phyloP scores from a whole-genome alignment of 2,888 invertebrate genomes.

The Drosophila melanosoma region DNA sequence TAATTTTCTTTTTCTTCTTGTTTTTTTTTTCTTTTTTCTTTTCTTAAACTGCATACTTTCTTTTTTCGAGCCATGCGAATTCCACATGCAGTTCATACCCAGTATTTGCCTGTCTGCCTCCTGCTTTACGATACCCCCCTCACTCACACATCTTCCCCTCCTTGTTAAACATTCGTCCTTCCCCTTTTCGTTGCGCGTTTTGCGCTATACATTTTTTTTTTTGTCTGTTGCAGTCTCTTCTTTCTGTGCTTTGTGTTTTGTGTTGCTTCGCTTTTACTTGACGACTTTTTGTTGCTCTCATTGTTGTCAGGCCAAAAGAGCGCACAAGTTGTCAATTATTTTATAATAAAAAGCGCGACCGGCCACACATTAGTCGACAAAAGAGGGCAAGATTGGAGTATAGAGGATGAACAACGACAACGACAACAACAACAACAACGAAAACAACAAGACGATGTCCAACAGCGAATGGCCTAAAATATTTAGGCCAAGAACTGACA shows the following conservation, averaged over 20 bases:
- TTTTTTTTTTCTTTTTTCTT: slow-evolving; percentile 3
- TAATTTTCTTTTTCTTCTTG: slow-evolving; percentile 34
- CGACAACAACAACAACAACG: background rate
- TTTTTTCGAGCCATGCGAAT: slow-evolving; percentile 62
- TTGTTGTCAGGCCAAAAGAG: slow-evolving; percentile 63
- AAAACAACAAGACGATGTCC: background rate
- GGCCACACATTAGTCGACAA: slow-evolving; percentile 42
- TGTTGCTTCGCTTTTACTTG: slow-evolving; percentile 62
- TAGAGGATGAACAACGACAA: background rate
- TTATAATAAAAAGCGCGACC: slow-evolving; percentile 64
- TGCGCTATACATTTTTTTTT: slow-evolving; percentile 56
- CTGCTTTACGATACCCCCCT: background rate
- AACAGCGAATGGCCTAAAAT: slow-evolving; percentile 47
- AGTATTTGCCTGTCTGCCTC: slow-evolving; percentile 10
- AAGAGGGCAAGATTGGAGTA: background rate
- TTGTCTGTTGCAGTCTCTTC: slow-evolving; percentile 6
- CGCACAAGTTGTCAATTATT: slow-evolving; percentile 76
- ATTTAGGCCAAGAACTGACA: slow-evolving; percentile 75
- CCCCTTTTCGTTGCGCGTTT: slow-evolving; percentile 35
- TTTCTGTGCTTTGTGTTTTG: slow-evolving; percentile 25
- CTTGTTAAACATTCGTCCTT: slow-evolving; percentile 7
- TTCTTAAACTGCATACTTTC: slow-evolving; percentile 55
- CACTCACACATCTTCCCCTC: background rate
- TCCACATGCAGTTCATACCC: slow-evolving; percentile 55
- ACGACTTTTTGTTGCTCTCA: slow-evolving; percentile 59